Evolutionary conservation across 2,888 invertebrate species (phyloP).

Genomic region (Lysandra bellargus): DNA sequence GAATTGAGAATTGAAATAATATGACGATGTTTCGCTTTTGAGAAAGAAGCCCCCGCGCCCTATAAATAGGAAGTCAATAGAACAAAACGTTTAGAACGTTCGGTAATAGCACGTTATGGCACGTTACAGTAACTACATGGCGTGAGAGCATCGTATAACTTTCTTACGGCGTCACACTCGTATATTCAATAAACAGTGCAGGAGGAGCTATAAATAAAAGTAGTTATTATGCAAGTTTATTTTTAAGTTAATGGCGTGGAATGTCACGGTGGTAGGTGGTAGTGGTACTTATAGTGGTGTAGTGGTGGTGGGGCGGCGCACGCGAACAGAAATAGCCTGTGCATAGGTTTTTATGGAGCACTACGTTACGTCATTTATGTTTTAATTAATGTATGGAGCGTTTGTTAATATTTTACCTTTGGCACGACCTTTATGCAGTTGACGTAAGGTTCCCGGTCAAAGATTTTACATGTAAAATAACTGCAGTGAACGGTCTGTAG

Average conservation of each 20-base stretch:
- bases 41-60: neutral
- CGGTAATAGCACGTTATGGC: too few species aligned
- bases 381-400: neutral
- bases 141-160: constrained; percentile 2
- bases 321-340: neutral
- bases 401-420: neutral
- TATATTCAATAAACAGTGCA: constrained; percentile 15
- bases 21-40: neutral
- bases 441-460: neutral
- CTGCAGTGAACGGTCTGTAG: neutral
- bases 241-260: constrained; percentile 20
- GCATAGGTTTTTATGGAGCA: constrained; percentile 10
- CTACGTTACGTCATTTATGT: constrained; percentile 19
- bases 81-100: neutral
- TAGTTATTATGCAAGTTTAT: constrained; percentile 8
- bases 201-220: neutral
- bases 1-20: neutral
- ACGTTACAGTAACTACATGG: neutral
- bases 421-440: neutral
- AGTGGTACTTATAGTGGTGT: neutral
- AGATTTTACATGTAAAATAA: neutral
- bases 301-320: neutral
- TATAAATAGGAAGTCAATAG: neutral
- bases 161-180: neutral
- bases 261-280: constrained; percentile 20